Evolutionary conservation across 35 echinoderm and acorn worm species (phyloP), one percentile per base, ranked within the genome.

Genomic region (Heliocidaris erythrogramma): DNA sequence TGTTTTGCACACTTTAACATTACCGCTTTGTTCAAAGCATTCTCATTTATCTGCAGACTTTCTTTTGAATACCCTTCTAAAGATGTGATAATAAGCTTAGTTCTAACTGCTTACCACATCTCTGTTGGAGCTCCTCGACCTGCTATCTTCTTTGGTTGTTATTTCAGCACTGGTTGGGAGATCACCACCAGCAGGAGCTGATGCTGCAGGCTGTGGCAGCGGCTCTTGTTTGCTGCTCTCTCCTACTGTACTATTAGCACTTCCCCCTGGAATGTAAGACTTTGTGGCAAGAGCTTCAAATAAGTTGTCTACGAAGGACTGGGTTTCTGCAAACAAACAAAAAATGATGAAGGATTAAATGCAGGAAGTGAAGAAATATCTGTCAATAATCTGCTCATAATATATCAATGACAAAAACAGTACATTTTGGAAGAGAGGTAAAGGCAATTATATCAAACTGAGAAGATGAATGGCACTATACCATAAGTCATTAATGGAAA

Each of bases 281-380:
- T 97, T 98, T 49, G 96, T 94, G 17, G 30, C 31, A 59, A 98
- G 88, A 59, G 96, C 94, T 88, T 95, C 96, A 96, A 98, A 97
- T 18, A 98, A 85, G 13, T 95, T 92, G 86, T 98, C 96, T 9
- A 98, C 96, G 94, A 98, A 98, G 48, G 94, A 94, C n/a, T 85
- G 47, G 88, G 97, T 98, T 86, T 97, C 97, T 98, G 84, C 78
- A 96, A 31, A 48, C 24, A 85, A 35, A 91, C 35, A 30, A 92
- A 2, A 95, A 87, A 2, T 56, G 5, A 56, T 13, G 9, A 56
- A 56, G 14, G 13, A n/a, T n/a, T n/a, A 52, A 52, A 13, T 52
- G 5, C 2, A 52, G 12, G 49, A 52, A 8, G 49, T 52, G 49
- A 52, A 52, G 7, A 3, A 13, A 52, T 52, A 52, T 52, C 7